phyloP scores from a whole-genome alignment of 2,113 vertebrate genomes.

The Toxotes chatareus region DNA sequence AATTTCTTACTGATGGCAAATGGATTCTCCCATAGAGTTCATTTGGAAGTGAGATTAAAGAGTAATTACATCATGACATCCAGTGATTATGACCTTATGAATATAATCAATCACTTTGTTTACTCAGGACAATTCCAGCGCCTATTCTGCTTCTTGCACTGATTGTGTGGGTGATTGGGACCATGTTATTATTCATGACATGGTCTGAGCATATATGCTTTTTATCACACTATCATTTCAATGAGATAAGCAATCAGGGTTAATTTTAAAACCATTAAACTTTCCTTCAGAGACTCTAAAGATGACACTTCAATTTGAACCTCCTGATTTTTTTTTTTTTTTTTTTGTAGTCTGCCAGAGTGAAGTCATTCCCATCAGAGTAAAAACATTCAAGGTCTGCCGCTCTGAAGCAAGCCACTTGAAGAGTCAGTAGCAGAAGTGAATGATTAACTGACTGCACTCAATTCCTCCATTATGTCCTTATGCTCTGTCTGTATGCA shows the following conservation, averaged over 20 bases:
- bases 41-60: slow-evolving; percentile 62
- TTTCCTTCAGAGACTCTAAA: slow-evolving; percentile 19
- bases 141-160: slow-evolving; percentile 29
- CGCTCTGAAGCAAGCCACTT: slow-evolving; percentile 36
- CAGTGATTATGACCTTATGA: slow-evolving; percentile 54
- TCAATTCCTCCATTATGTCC: slow-evolving; percentile 49
- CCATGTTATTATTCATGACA: slow-evolving; percentile 37
- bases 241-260: slow-evolving; percentile 36
- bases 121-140: slow-evolving; percentile 37
- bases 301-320: slow-evolving; percentile 32
- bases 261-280: slow-evolving; percentile 35
- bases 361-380: slow-evolving; percentile 44
- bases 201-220: slow-evolving; percentile 23
- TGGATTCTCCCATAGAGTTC: slow-evolving; percentile 47
- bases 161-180: slow-evolving; percentile 41
- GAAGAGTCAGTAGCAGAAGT: slow-evolving; percentile 41
- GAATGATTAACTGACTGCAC: slow-evolving; percentile 57
- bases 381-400: slow-evolving; percentile 50
- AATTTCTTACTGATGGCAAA: slow-evolving; percentile 51
- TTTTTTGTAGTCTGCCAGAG: slow-evolving; percentile 15
- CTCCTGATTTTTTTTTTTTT: background rate
- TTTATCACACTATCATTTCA: slow-evolving; percentile 28
- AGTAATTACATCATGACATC: slow-evolving; percentile 54
- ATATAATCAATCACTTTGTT: slow-evolving; percentile 55
- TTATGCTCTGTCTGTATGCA: slow-evolving; percentile 39